A percentile compares a stretch with the other conserved stretches of the same genome.
phyloP scores from a whole-genome alignment of 2,113 vertebrate species.

The Poecilia latipinna region DNA sequence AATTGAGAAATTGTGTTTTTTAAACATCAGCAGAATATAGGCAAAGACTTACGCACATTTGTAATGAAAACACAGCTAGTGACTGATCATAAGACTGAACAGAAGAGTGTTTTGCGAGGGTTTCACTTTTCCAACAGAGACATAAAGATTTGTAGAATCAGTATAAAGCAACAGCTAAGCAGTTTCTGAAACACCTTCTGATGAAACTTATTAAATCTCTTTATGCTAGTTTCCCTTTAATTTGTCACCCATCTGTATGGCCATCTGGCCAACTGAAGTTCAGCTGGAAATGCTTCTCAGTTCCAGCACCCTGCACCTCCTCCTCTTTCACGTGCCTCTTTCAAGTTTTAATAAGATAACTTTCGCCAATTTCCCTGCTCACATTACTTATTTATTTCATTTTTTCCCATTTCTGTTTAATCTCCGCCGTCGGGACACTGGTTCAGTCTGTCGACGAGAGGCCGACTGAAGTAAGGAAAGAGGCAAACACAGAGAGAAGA shows the following conservation, averaged over 20 bases:
- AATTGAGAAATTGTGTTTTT: too few species aligned
- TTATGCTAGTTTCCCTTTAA: neutral
- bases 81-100: neutral
- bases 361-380: slow-evolving; percentile 57
- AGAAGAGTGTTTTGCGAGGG: neutral
- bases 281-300: slow-evolving; percentile 33
- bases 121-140: neutral
- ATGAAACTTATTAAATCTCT: neutral
- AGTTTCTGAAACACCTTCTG: neutral
- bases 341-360: slow-evolving; percentile 79
- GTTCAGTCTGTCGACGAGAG: slow-evolving; percentile 51
- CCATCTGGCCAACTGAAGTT: slow-evolving; percentile 46
- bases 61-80: too few species aligned
- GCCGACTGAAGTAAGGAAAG: slow-evolving; percentile 30
- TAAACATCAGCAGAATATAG: too few species aligned
- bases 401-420: slow-evolving; percentile 60
- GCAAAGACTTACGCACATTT: too few species aligned
- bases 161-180: neutral
- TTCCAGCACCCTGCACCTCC: slow-evolving; percentile 39
- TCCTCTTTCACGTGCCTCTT: slow-evolving; percentile 64
- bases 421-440: slow-evolving; percentile 59
- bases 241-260: neutral
- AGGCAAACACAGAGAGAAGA: slow-evolving; percentile 14
- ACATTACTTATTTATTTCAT: slow-evolving; percentile 59
- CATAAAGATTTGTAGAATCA: neutral